Conservation (phyloP, 1,140 invertebrate genomes). For the Ditylenchus dipsaci region DNA sequence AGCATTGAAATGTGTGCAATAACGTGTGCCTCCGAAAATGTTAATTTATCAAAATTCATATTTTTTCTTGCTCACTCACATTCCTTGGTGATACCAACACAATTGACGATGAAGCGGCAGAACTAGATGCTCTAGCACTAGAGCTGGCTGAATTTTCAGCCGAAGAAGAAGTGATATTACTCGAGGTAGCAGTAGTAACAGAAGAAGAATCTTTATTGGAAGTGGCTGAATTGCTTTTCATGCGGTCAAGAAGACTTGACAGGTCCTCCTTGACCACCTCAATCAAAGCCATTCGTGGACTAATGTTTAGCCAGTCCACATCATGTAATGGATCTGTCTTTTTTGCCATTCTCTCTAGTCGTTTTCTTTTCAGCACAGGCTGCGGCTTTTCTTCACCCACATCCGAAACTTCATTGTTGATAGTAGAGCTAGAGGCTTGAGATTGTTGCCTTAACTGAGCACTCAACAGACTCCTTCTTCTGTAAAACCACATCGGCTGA, state of each 20-base stretch:
- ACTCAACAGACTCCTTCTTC: background rate
- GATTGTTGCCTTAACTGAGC: background rate
- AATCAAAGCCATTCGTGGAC: slow-evolving; percentile 38
- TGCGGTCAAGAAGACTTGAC: too few species aligned
- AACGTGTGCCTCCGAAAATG: too few species aligned
- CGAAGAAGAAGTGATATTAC: too few species aligned
- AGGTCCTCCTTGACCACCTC: slow-evolving; percentile 28
- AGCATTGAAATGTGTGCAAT: background rate
- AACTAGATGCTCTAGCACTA: slow-evolving; percentile 13
- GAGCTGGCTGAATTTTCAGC: too few species aligned
- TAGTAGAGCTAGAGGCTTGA: background rate
- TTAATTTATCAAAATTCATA: background rate
- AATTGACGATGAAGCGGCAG: slow-evolving; percentile 20
- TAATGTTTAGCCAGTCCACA: slow-evolving; percentile 54
- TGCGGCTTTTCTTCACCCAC: slow-evolving; percentile 7
- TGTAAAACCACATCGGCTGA: background rate
- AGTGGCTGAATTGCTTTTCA: too few species aligned
- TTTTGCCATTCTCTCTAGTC: slow-evolving; percentile 38
- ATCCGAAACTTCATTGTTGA: background rate
- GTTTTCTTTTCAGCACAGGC: slow-evolving; percentile 49
- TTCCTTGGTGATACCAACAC: slow-evolving; percentile 43
- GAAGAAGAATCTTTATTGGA: too few species aligned
- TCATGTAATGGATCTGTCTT: slow-evolving; percentile 40
- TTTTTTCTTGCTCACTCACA: slow-evolving; percentile 27
- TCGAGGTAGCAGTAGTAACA: too few species aligned